A percentile compares a stretch with the other conserved stretches of the same genome.
These are phyloP conservation scores for Meloidogyne exigua DNA, from an alignment of 1,140 invertebrate genomes.

Conservation along the genomic window DNA sequence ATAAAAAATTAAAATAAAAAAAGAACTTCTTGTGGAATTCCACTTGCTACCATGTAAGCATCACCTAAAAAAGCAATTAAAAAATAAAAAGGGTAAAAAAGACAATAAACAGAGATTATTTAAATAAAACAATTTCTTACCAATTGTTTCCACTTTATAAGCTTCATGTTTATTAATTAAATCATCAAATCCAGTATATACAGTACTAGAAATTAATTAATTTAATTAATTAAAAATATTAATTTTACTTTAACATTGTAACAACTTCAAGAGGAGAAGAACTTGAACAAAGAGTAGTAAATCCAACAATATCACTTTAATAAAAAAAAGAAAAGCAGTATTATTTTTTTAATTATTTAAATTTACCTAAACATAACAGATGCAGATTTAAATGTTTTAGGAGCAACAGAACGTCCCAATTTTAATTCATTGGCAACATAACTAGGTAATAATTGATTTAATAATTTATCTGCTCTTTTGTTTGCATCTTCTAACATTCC, in stretches of 20 bases:
- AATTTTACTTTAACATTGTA: constrained; percentile 54
- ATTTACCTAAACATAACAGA: constrained; percentile 77
- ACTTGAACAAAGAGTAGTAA: constrained; percentile 70
- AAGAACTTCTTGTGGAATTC: constrained; percentile 50
- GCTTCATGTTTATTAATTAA: constrained; percentile 62
- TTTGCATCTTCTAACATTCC: constrained; percentile 65
- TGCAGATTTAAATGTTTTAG: constrained; percentile 67
- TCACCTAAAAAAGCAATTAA: constrained; percentile 41
- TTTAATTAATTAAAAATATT: constrained; percentile 59
- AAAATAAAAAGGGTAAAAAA: too few relatives aligned
- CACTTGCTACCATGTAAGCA: constrained; percentile 60
- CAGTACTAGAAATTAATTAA: constrained; percentile 29
- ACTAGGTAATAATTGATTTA: constrained; percentile 54
- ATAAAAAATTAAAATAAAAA: too few relatives aligned
- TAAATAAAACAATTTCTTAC: too few relatives aligned
- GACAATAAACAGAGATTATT: too few relatives aligned
- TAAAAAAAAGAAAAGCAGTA: too few relatives aligned
- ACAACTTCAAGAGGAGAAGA: constrained; percentile 65
- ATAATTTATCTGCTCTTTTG: constrained; percentile 58
- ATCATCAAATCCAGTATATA: constrained; percentile 65
- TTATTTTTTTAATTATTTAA: not conserved
- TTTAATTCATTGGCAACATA: constrained; percentile 63
- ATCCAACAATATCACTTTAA: constrained; percentile 81
- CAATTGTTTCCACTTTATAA: constrained; percentile 64
- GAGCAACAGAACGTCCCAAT: constrained; percentile 56